Evolutionary conservation across 1,140 invertebrate species (phyloP).

Genomic region (Octopus bimaculoides): DNA sequence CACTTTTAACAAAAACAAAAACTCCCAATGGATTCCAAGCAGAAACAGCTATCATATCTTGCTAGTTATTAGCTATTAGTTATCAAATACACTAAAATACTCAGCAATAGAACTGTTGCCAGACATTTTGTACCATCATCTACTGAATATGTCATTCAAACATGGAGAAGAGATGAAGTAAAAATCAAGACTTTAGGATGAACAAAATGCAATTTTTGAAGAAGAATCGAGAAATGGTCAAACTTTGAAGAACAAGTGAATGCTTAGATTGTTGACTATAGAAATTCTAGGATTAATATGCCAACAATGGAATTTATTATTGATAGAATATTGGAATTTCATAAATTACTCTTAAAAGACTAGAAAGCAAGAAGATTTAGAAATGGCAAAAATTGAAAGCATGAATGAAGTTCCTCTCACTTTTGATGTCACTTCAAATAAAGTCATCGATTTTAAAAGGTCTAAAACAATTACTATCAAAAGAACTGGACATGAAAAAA

Average conservation of each 20-base stretch:
- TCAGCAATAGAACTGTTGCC: no score
- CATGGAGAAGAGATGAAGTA: not conserved
- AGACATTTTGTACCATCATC: no score
- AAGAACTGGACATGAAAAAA: not conserved
- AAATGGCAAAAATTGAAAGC: not conserved
- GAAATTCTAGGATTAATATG: not conserved
- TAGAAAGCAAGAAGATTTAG: not conserved
- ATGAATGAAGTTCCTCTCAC: not conserved
- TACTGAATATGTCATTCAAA: no score
- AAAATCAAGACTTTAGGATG: not conserved
- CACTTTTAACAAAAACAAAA: no score
- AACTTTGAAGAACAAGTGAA: not conserved
- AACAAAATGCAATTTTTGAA: not conserved
- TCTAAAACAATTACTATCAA: not conserved
- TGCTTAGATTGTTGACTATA: not conserved
- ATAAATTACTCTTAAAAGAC: not conserved
- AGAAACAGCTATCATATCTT: no score
- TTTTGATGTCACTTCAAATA: not conserved
- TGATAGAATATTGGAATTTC: not conserved
- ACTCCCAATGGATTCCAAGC: no score
- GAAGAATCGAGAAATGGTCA: not conserved
- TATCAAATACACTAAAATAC: no score
- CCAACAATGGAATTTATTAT: not conserved
- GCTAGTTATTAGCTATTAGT: no score
- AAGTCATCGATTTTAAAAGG: not conserved